Evolutionary conservation across 2,113 vertebrate genomes (phyloP).

Genomic region (Lepidothrix coronata): DNA sequence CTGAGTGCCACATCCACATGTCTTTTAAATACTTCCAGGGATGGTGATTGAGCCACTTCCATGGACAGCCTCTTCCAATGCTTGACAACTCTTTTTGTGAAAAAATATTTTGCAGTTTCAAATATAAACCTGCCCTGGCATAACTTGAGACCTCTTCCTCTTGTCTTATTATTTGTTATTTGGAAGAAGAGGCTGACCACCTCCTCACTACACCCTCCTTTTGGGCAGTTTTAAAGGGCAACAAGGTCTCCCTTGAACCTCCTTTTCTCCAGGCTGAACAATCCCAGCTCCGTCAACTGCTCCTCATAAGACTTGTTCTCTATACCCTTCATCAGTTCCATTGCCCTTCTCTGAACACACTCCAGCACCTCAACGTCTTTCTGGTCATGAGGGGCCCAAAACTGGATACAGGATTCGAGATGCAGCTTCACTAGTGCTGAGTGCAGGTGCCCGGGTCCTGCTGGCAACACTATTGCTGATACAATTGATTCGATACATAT

Average conservation of each 20-base stretch:
- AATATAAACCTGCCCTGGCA: not conserved
- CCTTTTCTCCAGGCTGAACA: not conserved
- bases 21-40: not conserved
- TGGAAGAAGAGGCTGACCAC: not conserved
- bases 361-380: not conserved
- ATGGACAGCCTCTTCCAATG: not conserved
- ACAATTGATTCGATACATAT: too few species aligned
- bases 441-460: not conserved
- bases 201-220: not conserved
- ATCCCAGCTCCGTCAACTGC: not conserved
- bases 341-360: not conserved
- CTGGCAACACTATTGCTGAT: not conserved
- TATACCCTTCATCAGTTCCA: not conserved
- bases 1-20: not conserved
- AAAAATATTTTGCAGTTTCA: too few species aligned
- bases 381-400: too few species aligned
- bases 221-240: not conserved
- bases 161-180: not conserved
- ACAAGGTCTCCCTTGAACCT: not conserved
- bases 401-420: not conserved
- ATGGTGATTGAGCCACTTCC: not conserved
- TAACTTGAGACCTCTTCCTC: not conserved
- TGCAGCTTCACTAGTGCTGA: too few species aligned
- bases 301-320: not conserved
- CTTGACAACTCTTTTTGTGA: not conserved